Evolutionary conservation across 1,140 invertebrate species (phyloP).

Genomic region (Hylaeus volcanicus): DNA sequence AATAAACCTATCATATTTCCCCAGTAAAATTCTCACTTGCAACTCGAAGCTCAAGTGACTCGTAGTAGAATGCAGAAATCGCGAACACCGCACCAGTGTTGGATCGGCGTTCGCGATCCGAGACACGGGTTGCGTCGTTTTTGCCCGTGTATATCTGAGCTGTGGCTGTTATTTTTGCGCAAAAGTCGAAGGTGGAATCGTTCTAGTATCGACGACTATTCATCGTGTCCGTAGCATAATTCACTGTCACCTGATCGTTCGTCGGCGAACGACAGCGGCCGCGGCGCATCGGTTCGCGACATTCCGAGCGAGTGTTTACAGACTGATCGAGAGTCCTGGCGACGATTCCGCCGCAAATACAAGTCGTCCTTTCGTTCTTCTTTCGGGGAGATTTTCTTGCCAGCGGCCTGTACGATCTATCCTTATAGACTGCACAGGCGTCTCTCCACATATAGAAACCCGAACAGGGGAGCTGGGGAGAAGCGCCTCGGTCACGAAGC

Average conservation of each 20-base stretch:
- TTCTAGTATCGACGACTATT: slow-evolving; percentile 19
- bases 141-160: neutral
- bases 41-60: too few relatives aligned
- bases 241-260: slow-evolving; percentile 7
- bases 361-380: slow-evolving; percentile 48
- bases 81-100: neutral
- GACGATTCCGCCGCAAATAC: slow-evolving; percentile 37
- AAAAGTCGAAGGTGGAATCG: slow-evolving; percentile 25
- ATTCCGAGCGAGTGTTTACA: slow-evolving; percentile 39
- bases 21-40: too few relatives aligned
- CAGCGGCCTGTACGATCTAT: slow-evolving; percentile 12
- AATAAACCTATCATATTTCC: too few relatives aligned
- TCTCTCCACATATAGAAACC: slow-evolving; percentile 31
- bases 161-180: neutral
- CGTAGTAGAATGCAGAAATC: too few relatives aligned
- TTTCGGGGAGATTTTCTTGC: slow-evolving; percentile 33
- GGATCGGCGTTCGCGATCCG: neutral
- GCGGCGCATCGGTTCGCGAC: slow-evolving; percentile 15
- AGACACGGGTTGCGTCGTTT: neutral
- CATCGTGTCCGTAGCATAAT: slow-evolving; percentile 31
- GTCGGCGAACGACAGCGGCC: neutral
- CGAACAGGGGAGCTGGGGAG: slow-evolving; percentile 9
- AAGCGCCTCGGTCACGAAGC: neutral
- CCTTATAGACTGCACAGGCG: slow-evolving; percentile 25
- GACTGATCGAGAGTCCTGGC: slow-evolving; percentile 9